Conservation (phyloP, 2,797 vertebrate genomes). For the Sebastes trivittatus region DNA sequence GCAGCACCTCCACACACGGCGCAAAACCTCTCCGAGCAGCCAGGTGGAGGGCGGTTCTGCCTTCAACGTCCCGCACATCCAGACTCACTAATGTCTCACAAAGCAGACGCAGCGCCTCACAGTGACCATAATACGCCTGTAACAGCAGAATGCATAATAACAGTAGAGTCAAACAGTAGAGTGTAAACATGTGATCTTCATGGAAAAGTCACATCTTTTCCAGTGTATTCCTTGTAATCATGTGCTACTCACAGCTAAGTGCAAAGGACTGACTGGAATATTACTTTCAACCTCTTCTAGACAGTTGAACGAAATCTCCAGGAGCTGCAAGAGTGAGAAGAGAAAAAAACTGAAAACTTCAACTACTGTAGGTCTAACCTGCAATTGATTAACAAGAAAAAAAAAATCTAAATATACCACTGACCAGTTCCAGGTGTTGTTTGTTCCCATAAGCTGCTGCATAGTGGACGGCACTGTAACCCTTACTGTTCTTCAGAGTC, state of each 20-base stretch:
- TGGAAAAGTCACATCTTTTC: neutral
- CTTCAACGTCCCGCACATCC: conserved; percentile 90
- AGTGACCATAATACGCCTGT: conserved; percentile 95
- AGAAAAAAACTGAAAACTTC: neutral
- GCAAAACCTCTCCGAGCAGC: conserved; percentile 90
- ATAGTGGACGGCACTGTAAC: conserved; percentile 97
- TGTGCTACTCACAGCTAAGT: conserved; percentile 93
- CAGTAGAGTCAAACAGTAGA: neutral
- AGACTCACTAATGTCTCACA: conserved; percentile 93
- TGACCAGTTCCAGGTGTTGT: conserved; percentile 94
- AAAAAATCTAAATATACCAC: conserved; percentile 21
- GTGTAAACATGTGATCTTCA: neutral
- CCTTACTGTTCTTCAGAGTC: conserved; percentile 91
- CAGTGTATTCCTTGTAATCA: neutral
- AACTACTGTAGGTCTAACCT: neutral
- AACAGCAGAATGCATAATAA: neutral
- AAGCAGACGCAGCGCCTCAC: conserved; percentile 91
- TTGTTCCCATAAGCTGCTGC: conserved; percentile 95
- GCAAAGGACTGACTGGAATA: conserved; percentile 95
- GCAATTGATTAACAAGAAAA: neutral
- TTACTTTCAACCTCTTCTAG: conserved; percentile 95
- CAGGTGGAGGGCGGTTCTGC: conserved; percentile 91
- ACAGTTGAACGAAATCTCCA: conserved; percentile 98
- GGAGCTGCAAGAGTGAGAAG: conserved; percentile 79
- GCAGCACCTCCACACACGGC: conserved; percentile 91